Percentiles rank a stretch among this genome's conserved stretches.
Conservation (phyloP, 2,797 vertebrate species). For the Tragopan temminckii region DNA sequence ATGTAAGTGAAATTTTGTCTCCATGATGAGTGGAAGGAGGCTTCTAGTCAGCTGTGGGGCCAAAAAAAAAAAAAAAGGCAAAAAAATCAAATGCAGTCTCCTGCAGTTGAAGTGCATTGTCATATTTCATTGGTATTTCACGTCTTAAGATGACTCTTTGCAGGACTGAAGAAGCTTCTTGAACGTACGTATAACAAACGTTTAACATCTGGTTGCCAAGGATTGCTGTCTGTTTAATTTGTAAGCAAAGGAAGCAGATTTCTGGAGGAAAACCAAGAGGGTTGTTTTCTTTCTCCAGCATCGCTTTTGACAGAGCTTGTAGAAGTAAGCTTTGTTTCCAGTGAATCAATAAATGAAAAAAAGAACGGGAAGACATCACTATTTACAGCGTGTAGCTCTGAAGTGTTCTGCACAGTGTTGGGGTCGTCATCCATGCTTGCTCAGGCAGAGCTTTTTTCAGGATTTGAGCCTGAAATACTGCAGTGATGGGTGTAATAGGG, state of each 20-base stretch:
- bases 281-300: background rate
- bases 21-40: rapidly evolving
- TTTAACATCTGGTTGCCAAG: background rate
- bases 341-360: background rate
- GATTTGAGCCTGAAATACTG: background rate
- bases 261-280: background rate
- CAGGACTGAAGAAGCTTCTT: background rate
- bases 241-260: background rate
- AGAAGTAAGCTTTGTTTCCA: background rate
- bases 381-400: background rate
- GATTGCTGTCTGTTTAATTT: background rate
- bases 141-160: background rate
- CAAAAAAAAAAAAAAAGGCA: background rate
- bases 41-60: background rate
- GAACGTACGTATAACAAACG: background rate
- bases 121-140: background rate
- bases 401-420: rapidly evolving
- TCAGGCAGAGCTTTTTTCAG: background rate
- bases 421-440: rapidly evolving
- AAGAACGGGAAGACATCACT: background rate
- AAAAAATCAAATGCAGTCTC: background rate
- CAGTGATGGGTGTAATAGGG: background rate
- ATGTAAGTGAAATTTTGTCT: background rate
- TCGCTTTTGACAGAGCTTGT: background rate
- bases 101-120: background rate